Conservation (phyloP, 2,797 vertebrate genomes). For the Ptychadena robeensis region DNA sequence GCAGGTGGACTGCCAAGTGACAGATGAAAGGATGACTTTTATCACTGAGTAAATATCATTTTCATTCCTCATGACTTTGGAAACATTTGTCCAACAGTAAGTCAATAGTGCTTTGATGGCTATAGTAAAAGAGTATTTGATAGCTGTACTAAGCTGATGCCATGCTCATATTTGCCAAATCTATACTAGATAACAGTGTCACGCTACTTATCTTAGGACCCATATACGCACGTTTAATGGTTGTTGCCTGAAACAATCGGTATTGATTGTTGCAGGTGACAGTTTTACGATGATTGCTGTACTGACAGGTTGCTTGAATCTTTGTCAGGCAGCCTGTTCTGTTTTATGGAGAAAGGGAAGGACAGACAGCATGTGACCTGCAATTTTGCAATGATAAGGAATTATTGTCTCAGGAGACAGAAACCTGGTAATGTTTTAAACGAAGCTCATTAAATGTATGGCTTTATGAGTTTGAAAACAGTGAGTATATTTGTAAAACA, state of each 20-base stretch:
- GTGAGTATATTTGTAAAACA: background rate
- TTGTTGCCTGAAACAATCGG: too few species aligned
- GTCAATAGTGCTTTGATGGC: background rate
- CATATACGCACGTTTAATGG: too few species aligned
- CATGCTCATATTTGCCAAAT: background rate
- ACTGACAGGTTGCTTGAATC: too few species aligned
- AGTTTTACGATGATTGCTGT: too few species aligned
- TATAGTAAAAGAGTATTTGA: background rate
- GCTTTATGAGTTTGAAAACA: background rate
- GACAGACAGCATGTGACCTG: too few species aligned
- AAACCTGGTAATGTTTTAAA: too few species aligned
- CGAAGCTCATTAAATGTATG: too few species aligned
- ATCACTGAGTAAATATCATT: slow-evolving; percentile 4
- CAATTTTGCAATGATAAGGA: too few species aligned
- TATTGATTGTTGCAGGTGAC: too few species aligned
- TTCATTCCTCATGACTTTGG: background rate
- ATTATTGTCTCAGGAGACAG: too few species aligned
- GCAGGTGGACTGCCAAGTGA: background rate
- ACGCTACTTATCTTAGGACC: background rate
- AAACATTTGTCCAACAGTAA: background rate
- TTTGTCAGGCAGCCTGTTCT: too few species aligned
- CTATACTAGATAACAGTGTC: background rate
- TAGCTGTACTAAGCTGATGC: background rate
- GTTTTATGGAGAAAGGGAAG: too few species aligned
- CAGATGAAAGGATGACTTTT: background rate